A percentile compares a stretch with the other conserved stretches of the same genome.
These are phyloP conservation scores for Apostichopus japonicus DNA, from an alignment of 35 echinoderm and acorn worm species.

Conservation along the genomic window DNA sequence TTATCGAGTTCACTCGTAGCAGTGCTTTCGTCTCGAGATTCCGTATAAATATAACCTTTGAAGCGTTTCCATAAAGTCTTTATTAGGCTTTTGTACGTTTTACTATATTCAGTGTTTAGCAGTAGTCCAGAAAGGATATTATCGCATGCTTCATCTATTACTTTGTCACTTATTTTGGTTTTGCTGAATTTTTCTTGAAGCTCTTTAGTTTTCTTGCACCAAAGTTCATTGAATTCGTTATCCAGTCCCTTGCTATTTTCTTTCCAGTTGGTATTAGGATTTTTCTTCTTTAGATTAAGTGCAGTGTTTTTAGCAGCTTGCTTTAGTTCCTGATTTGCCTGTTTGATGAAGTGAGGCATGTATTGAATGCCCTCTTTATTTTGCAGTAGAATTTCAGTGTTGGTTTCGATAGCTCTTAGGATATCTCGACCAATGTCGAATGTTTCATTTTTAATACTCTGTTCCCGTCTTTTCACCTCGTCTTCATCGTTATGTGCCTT, in stretches of 20 bases:
- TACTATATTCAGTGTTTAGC: no score
- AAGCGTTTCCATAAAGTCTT: no score
- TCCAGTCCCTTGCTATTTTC: not conserved
- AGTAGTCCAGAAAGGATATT: no score
- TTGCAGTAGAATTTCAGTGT: not conserved
- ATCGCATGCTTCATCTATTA: no score
- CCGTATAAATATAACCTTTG: no score
- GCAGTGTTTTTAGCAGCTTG: not conserved
- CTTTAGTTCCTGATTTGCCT: not conserved
- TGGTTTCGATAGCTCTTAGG: not conserved
- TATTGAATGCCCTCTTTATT: not conserved
- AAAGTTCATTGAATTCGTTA: not conserved
- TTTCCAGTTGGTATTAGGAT: not conserved
- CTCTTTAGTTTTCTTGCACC: not conserved
- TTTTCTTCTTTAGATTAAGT: not conserved
- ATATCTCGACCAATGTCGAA: not conserved
- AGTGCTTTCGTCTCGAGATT: no score
- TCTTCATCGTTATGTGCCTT: not conserved
- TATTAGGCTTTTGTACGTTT: no score
- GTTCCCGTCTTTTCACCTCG: not conserved
- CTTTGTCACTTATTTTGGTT: not conserved
- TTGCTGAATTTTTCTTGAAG: not conserved
- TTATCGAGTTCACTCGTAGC: no score
- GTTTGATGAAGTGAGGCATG: not conserved
- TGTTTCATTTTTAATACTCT: not conserved